These are phyloP conservation scores for Tromatobia lineatoria DNA, from an alignment of 2,888 invertebrate species.

Conservation along the genomic window DNA sequence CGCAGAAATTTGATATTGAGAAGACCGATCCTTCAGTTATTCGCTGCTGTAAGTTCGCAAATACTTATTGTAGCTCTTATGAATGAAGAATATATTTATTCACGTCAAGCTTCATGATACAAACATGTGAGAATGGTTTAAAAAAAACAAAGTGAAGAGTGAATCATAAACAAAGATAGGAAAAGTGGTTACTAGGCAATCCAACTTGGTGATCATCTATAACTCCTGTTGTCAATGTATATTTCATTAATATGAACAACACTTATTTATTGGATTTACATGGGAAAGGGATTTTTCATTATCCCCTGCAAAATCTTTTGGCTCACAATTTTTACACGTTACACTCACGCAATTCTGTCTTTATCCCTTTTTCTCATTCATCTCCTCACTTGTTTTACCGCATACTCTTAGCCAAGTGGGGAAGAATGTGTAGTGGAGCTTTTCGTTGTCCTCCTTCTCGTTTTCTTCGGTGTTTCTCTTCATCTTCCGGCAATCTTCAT, in stretches of 20 bases:
- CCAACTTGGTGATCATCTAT: no score
- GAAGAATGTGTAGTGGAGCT: constrained; percentile 5
- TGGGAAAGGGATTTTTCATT: background rate
- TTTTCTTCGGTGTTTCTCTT: background rate
- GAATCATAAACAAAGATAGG: no score
- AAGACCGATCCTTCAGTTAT: background rate
- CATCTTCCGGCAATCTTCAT: constrained; percentile 6
- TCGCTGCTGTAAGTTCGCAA: background rate
- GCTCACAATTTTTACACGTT: background rate
- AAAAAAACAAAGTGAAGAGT: no score
- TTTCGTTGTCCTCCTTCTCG: background rate
- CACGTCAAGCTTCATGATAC: no score
- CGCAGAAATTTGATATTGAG: background rate
- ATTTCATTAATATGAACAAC: no score
- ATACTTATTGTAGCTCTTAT: no score
- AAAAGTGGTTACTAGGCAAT: no score
- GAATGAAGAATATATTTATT: no score
- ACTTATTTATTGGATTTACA: no score
- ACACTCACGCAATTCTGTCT: constrained; percentile 4
- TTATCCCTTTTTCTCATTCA: background rate
- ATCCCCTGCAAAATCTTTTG: background rate
- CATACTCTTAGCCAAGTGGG: background rate
- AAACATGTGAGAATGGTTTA: no score
- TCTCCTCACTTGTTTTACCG: background rate
- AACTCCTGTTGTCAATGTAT: no score